Evolutionary conservation across 2,888 invertebrate genomes (phyloP).

Genomic region (Aleiodes alternator): DNA sequence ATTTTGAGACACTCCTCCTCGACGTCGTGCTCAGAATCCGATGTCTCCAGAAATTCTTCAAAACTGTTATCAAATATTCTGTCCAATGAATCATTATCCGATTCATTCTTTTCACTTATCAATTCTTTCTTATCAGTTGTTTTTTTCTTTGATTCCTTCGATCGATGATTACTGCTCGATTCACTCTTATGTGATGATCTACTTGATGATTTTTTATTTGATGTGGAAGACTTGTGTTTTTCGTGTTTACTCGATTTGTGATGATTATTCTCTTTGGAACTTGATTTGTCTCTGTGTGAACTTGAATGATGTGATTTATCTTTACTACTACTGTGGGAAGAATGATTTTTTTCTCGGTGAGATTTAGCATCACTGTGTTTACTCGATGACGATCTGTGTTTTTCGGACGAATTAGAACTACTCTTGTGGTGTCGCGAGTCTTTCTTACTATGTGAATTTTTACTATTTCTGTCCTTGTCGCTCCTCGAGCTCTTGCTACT

Average conservation of each 20-base stretch:
- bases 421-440: constrained; percentile 59
- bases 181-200: constrained; percentile 61
- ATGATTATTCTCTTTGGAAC: constrained; percentile 54
- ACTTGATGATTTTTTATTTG: constrained; percentile 59
- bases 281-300: constrained; percentile 58
- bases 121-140: constrained; percentile 59
- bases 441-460: constrained; percentile 72
- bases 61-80: constrained; percentile 59
- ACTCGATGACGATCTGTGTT: constrained; percentile 61
- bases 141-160: constrained; percentile 61
- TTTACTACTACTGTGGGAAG: constrained; percentile 52
- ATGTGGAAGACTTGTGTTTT: constrained; percentile 62
- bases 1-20: constrained; percentile 91
- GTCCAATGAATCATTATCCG: constrained; percentile 59
- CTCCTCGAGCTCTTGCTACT: constrained; percentile 54
- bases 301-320: constrained; percentile 52
- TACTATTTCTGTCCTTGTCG: constrained; percentile 59
- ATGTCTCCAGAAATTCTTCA: constrained; percentile 73
- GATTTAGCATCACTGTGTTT: constrained; percentile 57
- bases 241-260: constrained; percentile 62
- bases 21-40: constrained; percentile 82
- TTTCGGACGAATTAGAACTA: constrained; percentile 59
- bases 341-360: constrained; percentile 52
- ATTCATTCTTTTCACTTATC: constrained; percentile 60
- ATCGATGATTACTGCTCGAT: constrained; percentile 64